phyloP scores from a whole-genome alignment of 35 echinoderm and acorn worm species.

The Ptychodera flava region DNA sequence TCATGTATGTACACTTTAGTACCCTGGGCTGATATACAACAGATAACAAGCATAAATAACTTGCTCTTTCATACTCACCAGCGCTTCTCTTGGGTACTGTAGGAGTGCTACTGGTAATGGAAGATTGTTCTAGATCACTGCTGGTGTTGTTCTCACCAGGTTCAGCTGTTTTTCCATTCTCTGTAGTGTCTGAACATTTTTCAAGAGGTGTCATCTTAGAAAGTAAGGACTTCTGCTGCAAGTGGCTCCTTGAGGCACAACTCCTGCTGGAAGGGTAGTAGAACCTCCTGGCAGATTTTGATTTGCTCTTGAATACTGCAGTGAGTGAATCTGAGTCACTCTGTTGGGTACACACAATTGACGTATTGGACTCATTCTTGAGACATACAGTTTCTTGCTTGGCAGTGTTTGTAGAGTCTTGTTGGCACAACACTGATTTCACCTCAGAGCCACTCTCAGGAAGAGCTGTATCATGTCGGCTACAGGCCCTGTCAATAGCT shows the following conservation, averaged over 20 bases:
- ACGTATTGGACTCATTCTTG: no score
- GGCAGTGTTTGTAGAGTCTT: no score
- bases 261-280: slow-evolving; percentile 16
- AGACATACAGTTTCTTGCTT: no score
- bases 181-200: slow-evolving; percentile 20
- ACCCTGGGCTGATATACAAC: no score
- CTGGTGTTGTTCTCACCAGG: neutral
- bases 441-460: neutral
- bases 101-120: neutral
- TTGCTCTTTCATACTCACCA: no score
- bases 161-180: neutral
- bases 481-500: no score
- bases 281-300: slow-evolving; percentile 27
- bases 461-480: no score
- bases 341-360: no score
- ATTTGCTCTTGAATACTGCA: slow-evolving; percentile 8
- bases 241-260: neutral
- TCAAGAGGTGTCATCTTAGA: slow-evolving; percentile 35
- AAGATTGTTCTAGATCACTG: slow-evolving; percentile 1
- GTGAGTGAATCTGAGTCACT: neutral
- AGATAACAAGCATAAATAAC: no score
- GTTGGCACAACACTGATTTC: neutral
- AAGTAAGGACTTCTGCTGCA: slow-evolving; percentile 1
- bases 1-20: no score
- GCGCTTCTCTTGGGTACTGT: neutral